Evolutionary conservation across 37 sponge, comb jelly and placozoan genomes (phyloP).

Genomic region (Ephydatia muelleri): DNA sequence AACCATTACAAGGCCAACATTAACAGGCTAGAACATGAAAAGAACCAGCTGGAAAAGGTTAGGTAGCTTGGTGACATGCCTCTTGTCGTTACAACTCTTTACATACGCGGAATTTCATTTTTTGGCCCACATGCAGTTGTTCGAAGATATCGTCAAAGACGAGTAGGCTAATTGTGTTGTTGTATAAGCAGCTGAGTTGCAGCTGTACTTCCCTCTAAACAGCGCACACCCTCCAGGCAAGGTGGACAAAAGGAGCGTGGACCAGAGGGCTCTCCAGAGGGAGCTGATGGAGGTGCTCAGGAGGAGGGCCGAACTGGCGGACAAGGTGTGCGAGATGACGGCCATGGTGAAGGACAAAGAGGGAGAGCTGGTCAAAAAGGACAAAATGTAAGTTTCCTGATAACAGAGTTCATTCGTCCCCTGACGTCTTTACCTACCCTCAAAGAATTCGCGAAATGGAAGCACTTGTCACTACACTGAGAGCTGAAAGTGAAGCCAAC

Average conservation of each 20-base stretch:
- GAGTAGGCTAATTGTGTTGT: not conserved
- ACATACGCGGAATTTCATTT: too few relatives aligned
- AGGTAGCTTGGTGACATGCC: not conserved
- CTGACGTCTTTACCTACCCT: not conserved
- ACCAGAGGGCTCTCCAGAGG: not conserved
- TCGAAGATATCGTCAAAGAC: not conserved
- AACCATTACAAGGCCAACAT: constrained; percentile 24
- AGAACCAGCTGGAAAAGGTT: constrained; percentile 52
- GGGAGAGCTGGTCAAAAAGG: not conserved
- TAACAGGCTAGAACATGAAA: constrained; percentile 48
- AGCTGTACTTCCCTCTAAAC: not conserved
- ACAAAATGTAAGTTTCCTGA: not conserved
- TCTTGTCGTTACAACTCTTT: too few relatives aligned
- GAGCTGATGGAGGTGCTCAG: not conserved
- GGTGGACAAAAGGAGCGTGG: not conserved
- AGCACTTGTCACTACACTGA: not conserved
- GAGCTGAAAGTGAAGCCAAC: not conserved
- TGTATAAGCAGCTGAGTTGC: not conserved
- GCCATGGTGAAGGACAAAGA: not conserved
- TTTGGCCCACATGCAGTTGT: not conserved
- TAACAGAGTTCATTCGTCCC: not conserved
- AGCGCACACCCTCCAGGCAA: not conserved
- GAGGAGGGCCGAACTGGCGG: not conserved
- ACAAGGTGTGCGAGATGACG: not conserved
- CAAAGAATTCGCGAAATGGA: not conserved